These are phyloP conservation scores for Scomberomorus guttatus DNA, from an alignment of 2,797 vertebrate genomes.

Conservation along the genomic window DNA sequence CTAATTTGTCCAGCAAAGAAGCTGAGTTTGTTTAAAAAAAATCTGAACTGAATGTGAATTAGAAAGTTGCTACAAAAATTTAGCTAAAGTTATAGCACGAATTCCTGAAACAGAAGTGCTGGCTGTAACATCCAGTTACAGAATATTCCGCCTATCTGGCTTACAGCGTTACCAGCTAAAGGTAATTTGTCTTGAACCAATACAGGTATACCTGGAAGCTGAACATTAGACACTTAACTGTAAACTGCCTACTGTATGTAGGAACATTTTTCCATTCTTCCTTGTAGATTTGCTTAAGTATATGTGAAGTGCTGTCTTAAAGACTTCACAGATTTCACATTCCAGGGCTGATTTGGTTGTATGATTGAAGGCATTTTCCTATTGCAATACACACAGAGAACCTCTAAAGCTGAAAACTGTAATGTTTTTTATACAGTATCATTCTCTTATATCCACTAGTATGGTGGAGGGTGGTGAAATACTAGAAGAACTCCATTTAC, in stretches of 20 bases:
- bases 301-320: no score
- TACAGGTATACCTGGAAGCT: not conserved
- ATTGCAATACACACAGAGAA: not conserved
- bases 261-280: not conserved
- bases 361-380: not conserved
- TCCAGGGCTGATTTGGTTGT: not conserved
- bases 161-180: not conserved
- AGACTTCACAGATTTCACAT: not conserved
- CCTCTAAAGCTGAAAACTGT: not conserved
- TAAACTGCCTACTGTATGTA: not conserved
- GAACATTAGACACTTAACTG: no score
- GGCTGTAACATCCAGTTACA: not conserved
- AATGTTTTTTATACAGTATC: not conserved
- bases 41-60: no score
- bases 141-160: not conserved
- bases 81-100: not conserved
- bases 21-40: no score
- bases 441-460: not conserved
- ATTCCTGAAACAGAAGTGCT: not conserved
- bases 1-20: no score
- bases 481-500: not conserved
- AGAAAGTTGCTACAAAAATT: not conserved
- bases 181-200: constrained; percentile 1
- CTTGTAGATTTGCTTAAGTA: no score
- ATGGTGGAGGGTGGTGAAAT: no score